Evolutionary conservation across 2,888 invertebrate genomes (phyloP), one percentile per base, ranked within the genome.

Genomic region (Rhamnusium bicolor): DNA sequence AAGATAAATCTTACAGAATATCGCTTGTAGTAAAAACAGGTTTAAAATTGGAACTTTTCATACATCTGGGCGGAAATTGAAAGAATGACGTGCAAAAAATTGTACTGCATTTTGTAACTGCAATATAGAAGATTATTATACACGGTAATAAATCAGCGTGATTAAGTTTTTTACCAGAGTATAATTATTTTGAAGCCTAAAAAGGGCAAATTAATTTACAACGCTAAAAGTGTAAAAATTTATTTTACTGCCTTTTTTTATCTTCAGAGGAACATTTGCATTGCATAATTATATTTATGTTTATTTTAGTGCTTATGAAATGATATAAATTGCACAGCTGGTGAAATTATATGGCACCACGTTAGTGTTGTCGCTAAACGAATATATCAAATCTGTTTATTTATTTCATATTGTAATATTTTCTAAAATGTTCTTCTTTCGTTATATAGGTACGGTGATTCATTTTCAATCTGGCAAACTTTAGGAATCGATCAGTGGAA

Each of bases 31-130:
- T 18, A 49, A 46, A 58, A 68, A 68, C 68, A 46, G 68, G 68
- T 68, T 68, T 68, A 58, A 68, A 68, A 68, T 68, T 68, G 68
- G 68, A 56, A 68, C 56, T 27, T 16, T 58, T 19, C 56, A 67
- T 27, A 54, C 67, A 67, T 67, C 56, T 58, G 58, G 24, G 16
- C 47, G 68, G 66, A 68, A 58, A 58, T 68, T 68, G 58, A 16
- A 68, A 49, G 68, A 27, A 46, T 68, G 68, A 60, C 68, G 68
- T 47, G 68, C 68, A 68, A 58, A 68, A 68, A 54, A 46, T n/a
- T 27, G 5, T 27, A 32, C 47, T 68, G 68, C 68, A 68, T 68
- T 68, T 60, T 47, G 68, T 56, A 47, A 32, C 58, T 58, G 68
- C 68, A 40, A 29, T 10, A 29, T 24, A 16, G 53, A 29, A 53